Base-by-base conservation (phyloP, 2,888 invertebrate species). In the Xestia c-nigrum region DNA sequence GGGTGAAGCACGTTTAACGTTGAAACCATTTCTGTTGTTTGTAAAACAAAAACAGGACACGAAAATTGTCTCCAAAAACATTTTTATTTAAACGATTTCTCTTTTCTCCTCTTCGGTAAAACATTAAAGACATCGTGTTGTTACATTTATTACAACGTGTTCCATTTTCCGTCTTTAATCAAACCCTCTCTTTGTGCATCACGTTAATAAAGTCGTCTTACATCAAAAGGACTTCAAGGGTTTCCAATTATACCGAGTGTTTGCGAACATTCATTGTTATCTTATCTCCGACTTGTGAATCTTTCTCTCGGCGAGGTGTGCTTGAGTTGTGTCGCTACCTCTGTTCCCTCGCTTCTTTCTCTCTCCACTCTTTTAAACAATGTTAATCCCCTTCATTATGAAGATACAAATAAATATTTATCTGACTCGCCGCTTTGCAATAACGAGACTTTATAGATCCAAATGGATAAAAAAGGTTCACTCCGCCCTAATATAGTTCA, bases 251-350 rank as follows among this genome's bases (percentile, higher is more conserved):
- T 84, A 85, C 81, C 83, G 86, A 89, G 89, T 89, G 88, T 90
- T 90, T 88, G 88, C 87, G 85, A 87, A 89, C 85, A 86, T 85
- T 89, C 86, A 90, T 89, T 90, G 90, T 90, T 89, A 87, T 89
- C 85, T 91, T 90, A 91, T 89, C 89, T 89, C 77, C 73, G 80
- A 87, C 80, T 88, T 79, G 80, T 76, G 80, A 89, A 89, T 89
- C 88, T 87, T 86, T 87, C 78, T 74, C 76, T 75, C 71, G 43
- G 61, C 46, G 82, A 89, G 81, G 88, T 90, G 86, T 84, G 83
- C 87, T 88, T 83, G 78, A 81, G 82, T 87, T 83, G 74, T 82
- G 69, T 82, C 83, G 85, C 81, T 85, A 85, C 85, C 81, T 79
- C 81, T 76, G 83, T 85, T 83, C 78, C 77, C 46, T 75, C 78